Percentiles rank a stretch among this genome's conserved stretches.
These are phyloP conservation scores for Xyrauchen texanus DNA, from an alignment of 2,113 vertebrate genomes.

Conservation along the genomic window DNA sequence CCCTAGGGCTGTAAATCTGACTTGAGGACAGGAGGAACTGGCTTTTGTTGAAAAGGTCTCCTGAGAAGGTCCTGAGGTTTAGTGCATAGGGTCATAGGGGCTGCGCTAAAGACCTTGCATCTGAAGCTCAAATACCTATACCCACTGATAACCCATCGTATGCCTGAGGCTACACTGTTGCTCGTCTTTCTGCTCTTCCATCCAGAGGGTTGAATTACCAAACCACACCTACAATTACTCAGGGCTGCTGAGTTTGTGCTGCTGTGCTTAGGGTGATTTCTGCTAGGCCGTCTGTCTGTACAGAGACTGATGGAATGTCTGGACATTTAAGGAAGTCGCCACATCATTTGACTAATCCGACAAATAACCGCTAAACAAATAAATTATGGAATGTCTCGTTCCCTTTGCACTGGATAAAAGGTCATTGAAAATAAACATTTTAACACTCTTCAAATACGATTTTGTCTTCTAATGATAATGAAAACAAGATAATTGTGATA, in stretches of 20 bases:
- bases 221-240: constrained; percentile 24
- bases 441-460: too few species aligned
- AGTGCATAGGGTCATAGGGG: constrained; percentile 70
- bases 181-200: constrained; percentile 19
- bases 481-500: too few species aligned
- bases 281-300: not conserved
- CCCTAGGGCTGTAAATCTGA: constrained; percentile 74
- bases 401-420: constrained; percentile 46
- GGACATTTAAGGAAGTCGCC: constrained; percentile 59
- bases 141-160: constrained; percentile 63
- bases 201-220: not conserved
- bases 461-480: too few species aligned
- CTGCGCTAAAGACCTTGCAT: constrained; percentile 59
- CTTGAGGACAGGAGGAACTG: constrained; percentile 67
- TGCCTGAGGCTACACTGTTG: constrained; percentile 36
- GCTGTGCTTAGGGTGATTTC: not conserved
- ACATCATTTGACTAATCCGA: constrained; percentile 65
- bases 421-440: constrained; percentile 58
- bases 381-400: constrained; percentile 51
- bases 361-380: constrained; percentile 63
- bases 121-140: constrained; percentile 58
- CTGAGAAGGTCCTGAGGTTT: constrained; percentile 67
- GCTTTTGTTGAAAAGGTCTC: constrained; percentile 74
- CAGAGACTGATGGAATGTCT: constrained; percentile 55
- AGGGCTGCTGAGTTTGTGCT: constrained; percentile 46